Conservation (phyloP, 2,113 vertebrate species). For the Colius striatus region DNA sequence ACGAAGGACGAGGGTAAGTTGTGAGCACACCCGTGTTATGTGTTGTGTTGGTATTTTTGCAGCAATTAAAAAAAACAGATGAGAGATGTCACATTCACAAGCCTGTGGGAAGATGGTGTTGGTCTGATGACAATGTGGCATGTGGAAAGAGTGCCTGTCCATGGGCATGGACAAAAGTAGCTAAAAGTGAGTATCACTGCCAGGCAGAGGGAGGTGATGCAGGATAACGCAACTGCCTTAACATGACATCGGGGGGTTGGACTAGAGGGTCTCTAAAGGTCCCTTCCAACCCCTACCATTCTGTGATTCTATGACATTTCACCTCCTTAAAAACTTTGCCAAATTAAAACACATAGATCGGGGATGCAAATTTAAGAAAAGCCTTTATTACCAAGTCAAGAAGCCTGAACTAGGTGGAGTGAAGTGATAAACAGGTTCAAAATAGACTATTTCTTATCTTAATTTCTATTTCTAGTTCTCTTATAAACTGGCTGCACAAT, state of each 20-base stretch:
- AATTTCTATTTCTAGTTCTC: no score
- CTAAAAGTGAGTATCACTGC: neutral
- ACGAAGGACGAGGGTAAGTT: neutral
- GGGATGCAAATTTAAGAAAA: neutral
- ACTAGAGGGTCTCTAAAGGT: no score
- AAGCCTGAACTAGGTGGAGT: neutral
- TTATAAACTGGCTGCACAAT: neutral
- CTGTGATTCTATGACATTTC: neutral
- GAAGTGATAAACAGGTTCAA: neutral
- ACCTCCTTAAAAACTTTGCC: neutral
- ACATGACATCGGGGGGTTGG: neutral
- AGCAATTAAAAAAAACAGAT: neutral
- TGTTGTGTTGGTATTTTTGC: neutral
- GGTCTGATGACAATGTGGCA: neutral
- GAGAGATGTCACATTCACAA: neutral
- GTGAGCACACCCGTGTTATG: accelerated
- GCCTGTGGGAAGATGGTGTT: neutral
- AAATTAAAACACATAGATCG: neutral
- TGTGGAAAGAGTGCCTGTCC: neutral
- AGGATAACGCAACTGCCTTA: neutral
- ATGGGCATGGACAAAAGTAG: neutral
- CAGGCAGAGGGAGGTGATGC: neutral
- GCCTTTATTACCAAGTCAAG: neutral
- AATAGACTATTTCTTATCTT: no score
- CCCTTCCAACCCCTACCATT: no score